Base-by-base conservation (phyloP, 2,888 invertebrate genomes). In the Agrochola lota region DNA sequence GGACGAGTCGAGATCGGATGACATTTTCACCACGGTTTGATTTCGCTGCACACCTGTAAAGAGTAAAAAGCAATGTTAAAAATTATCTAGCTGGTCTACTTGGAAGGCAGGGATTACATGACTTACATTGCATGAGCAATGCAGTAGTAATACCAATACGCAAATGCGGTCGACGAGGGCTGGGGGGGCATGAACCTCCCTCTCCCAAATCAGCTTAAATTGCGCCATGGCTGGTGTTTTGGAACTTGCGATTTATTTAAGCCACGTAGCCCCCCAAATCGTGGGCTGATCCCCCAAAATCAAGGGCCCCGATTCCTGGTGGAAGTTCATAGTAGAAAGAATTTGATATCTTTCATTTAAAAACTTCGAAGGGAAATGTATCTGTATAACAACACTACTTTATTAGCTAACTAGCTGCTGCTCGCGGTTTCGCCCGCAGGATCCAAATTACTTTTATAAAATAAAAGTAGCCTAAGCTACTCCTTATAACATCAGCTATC, bases 1-100 rank as follows among this genome's bases (percentile, higher is more conserved):
- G n/a, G 70, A 7, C 0, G 78, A 52, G 12, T 64, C 49, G 8
- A 70, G 49, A 30, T 78, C 78, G 1, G 69, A 77, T 11, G 78
- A 77, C 78, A 78, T 78, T 46, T 30, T 17, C 17, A 20, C 46
- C 11, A 46, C 6, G 17, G 26, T 11, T 71, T 30, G 3, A 9
- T 43, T 15, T 66, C 35, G 0, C 20, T n/a, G 12, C 20, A n/a
- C 71, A 71, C 66, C 71, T 71, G 66, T 12, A 49, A 72, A 20
- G 20, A 49, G 6, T 2, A n/a, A 71, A 7, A 49, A 35, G 12
- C 2, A 49, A 72, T 49, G 5, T 66, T 49, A 64, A 35, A 6
- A 43, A 46, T n/a, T 35, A 66, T 20, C 0, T 26, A 43, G n/a
- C 8, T 63, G 11, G 17, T 6, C 43, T 23, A 15, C 9, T 23